Conservation (phyloP, 2,888 invertebrate species). For the Drosophila rubida region DNA sequence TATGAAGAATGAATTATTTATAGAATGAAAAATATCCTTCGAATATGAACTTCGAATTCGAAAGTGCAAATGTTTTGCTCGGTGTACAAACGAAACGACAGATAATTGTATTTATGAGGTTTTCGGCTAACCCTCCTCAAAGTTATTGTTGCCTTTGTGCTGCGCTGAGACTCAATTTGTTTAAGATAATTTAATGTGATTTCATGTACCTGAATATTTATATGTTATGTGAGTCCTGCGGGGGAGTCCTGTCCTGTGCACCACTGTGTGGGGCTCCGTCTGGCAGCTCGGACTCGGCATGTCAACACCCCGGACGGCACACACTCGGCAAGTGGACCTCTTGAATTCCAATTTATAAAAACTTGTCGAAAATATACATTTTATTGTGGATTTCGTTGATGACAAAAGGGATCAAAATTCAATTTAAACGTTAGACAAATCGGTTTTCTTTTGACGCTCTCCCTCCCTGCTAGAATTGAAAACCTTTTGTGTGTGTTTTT, state of each 20-base stretch:
- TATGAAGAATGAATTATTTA: no score
- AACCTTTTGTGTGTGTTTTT: conserved; percentile 3
- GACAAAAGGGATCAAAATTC: conserved; percentile 83
- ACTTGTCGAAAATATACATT: conserved; percentile 43
- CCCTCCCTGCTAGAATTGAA: no score
- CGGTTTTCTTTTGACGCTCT: conserved; percentile 42
- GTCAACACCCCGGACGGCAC: conserved; percentile 48
- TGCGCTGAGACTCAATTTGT: conserved; percentile 74
- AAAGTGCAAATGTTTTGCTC: background rate
- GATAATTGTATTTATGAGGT: conserved; percentile 24
- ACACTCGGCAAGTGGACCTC: conserved; percentile 31
- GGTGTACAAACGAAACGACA: background rate
- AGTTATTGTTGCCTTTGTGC: conserved; percentile 52
- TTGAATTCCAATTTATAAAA: conserved; percentile 37
- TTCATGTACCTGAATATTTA: conserved; percentile 80
- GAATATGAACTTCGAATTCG: no score
- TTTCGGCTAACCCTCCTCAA: conserved; percentile 13
- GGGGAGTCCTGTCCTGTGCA: background rate
- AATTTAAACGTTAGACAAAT: conserved; percentile 82
- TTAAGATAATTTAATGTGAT: conserved; percentile 81
- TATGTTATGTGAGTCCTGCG: conserved; percentile 22
- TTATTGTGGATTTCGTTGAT: conserved; percentile 30
- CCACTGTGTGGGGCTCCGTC: conserved; percentile 17
- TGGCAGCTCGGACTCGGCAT: conserved; percentile 31
- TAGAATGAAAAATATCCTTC: no score